A percentile compares a stretch with the other conserved stretches of the same genome.
Evolutionary conservation across 2,888 invertebrate genomes (phyloP).

Genomic region (Drosophila helvetica): DNA sequence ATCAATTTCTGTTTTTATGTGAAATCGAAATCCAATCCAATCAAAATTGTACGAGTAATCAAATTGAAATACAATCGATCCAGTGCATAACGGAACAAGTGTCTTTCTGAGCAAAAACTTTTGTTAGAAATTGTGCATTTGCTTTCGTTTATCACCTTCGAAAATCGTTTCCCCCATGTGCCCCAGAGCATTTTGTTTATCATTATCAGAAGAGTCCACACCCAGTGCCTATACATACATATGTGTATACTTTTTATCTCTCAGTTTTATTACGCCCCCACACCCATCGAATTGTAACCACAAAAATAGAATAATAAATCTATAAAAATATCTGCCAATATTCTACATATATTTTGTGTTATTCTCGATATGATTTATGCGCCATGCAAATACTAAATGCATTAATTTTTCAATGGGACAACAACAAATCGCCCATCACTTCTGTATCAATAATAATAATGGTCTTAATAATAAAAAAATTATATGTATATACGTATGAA

Average conservation of each 20-base stretch:
- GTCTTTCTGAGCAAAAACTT: neutral
- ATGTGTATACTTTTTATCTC: slow-evolving; percentile 37
- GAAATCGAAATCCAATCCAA: neutral
- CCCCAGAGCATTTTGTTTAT: slow-evolving; percentile 27
- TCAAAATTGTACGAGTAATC: neutral
- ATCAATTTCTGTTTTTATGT: neutral
- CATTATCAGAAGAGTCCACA: slow-evolving; percentile 41
- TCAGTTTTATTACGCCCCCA: slow-evolving; percentile 35
- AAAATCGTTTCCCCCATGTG: slow-evolving; percentile 24
- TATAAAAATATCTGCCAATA: slow-evolving; percentile 3
- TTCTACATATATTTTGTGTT: neutral
- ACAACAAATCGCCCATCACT: slow-evolving; percentile 24
- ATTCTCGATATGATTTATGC: slow-evolving; percentile 48
- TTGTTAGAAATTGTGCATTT: neutral
- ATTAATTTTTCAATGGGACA: slow-evolving; percentile 44
- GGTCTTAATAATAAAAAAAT: neutral
- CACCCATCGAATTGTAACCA: slow-evolving; percentile 30
- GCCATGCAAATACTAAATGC: slow-evolving; percentile 38
- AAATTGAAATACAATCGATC: neutral
- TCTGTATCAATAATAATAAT: slow-evolving; percentile 20
- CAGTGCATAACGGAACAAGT: neutral
- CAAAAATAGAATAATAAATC: slow-evolving; percentile 16
- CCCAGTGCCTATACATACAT: slow-evolving; percentile 17
- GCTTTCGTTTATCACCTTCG: neutral
- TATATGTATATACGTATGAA: slow-evolving; percentile 1